A percentile compares a stretch with the other conserved stretches of the same genome.
These are phyloP conservation scores for Malurus alboscapulatus DNA, from an alignment of 2,113 vertebrate species.

Conservation along the genomic window DNA sequence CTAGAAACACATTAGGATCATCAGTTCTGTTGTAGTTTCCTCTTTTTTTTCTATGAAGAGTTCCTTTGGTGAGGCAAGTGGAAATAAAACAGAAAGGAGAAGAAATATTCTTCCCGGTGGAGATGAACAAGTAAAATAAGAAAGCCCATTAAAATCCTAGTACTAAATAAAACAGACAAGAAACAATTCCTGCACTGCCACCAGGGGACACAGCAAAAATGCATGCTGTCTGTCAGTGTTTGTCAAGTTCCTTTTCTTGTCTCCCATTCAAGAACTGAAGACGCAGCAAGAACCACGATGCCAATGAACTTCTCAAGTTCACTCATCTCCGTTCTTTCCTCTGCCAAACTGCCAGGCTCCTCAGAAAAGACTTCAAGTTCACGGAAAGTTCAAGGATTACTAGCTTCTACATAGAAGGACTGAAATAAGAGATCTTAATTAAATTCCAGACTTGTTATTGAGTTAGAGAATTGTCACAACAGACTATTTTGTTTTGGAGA, in stretches of 20 bases:
- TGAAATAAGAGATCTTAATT: conserved; percentile 19
- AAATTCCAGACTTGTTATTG: background rate
- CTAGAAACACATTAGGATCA: background rate
- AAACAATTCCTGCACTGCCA: background rate
- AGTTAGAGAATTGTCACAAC: background rate
- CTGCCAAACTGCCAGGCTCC: background rate
- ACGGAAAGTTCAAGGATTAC: background rate
- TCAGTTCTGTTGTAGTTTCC: background rate
- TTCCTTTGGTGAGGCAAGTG: background rate
- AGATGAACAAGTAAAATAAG: background rate
- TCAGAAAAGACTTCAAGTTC: background rate
- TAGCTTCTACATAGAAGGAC: background rate
- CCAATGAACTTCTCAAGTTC: background rate
- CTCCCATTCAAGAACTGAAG: background rate
- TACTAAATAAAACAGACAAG: background rate
- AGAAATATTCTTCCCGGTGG: background rate
- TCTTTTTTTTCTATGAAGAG: background rate
- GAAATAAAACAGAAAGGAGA: background rate
- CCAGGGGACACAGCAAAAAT: background rate
- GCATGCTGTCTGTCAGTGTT: background rate
- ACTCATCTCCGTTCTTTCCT: background rate
- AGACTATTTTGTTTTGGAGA: background rate
- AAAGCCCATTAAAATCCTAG: background rate
- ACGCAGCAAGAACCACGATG: background rate
- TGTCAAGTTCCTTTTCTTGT: background rate